Base-by-base conservation (phyloP, 2,113 vertebrate species). In the Turdus rufiventris region DNA sequence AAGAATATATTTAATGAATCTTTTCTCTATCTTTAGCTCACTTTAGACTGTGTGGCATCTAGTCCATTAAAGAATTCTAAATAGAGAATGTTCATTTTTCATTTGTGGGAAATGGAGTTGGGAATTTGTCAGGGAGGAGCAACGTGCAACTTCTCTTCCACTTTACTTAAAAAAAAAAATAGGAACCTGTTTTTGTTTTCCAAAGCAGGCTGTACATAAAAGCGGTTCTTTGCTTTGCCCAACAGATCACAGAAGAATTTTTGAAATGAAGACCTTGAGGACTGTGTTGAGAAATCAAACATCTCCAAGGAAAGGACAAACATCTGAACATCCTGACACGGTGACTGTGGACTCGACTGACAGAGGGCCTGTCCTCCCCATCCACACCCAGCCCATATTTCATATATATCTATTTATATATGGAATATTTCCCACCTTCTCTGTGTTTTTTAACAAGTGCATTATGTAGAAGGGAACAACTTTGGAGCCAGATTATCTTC, bases 231-330 rank as follows among this genome's bases (percentile, higher is more conserved):
- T 97, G 60, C 85, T 97, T 89, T 97, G 47, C 85, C 86, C 94
- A 36, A 77, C 97, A 98, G 97, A 87, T 95, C 58, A 61, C 77
- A 75, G 97, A 95, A 96, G 97, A 96, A 65, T n/a, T 73, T 93
- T 63, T 50, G 38, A 57, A 73, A 57, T 18, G 17, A 61, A 92
- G 88, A 94, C 72, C 83, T 82, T 50, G 81, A 92, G 82, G 89
- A 62, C 89, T 58, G 51, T 63, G 79, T n/a, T 56, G 78, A 58
- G 87, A 80, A 74, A 77, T 21, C 24, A 89, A 95, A 93, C 25
- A 8, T 47, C 91, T 58, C 50, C 73, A 77, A 83, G 88, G 71
- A 57, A 85, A 85, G 29, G 40, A 78, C 62, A 51, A 83, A 76
- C 33, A 40, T n/a, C 54, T 9, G 3, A 76, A 68, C 36, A 76